These are phyloP conservation scores for Nycticorax nycticorax DNA, from an alignment of 2,113 vertebrate species.

Conservation along the genomic window DNA sequence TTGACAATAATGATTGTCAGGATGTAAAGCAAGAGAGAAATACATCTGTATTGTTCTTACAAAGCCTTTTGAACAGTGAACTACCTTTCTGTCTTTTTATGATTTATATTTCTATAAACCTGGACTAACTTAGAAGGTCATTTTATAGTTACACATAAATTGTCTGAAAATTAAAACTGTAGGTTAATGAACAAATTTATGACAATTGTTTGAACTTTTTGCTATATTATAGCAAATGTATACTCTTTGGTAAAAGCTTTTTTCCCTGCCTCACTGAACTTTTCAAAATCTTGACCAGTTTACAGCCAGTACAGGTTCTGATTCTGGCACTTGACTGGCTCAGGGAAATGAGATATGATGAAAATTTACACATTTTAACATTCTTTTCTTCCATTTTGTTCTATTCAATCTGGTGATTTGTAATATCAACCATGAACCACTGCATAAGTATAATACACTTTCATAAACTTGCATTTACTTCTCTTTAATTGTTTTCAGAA, in stretches of 20 bases:
- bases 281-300: neutral
- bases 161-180: neutral
- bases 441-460: neutral
- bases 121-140: neutral
- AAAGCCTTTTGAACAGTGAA: neutral
- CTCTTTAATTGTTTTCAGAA: neutral
- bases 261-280: neutral
- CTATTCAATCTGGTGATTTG: neutral
- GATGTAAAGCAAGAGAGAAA: neutral
- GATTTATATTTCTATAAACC: neutral
- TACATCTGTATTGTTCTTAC: neutral
- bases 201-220: neutral
- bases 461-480: neutral
- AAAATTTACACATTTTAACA: neutral
- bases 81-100: neutral
- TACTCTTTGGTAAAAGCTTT: neutral
- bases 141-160: neutral
- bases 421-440: neutral
- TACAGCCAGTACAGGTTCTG: neutral
- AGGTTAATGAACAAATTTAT: neutral
- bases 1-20: neutral
- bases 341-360: neutral
- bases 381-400: neutral
- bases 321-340: neutral
- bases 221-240: neutral